phyloP scores from a whole-genome alignment of 2,797 vertebrate species.

The Acipenser transmontanus region DNA sequence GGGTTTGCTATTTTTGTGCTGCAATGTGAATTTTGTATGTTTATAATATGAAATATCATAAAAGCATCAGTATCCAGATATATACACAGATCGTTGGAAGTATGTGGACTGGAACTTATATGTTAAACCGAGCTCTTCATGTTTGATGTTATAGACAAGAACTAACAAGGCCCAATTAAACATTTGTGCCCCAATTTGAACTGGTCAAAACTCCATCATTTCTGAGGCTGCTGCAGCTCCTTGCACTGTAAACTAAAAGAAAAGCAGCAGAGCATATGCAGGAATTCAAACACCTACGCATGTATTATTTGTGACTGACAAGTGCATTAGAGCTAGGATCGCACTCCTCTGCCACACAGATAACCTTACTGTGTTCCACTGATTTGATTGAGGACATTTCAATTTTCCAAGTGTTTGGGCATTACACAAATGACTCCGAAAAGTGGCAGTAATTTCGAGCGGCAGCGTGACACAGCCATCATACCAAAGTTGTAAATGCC shows the following conservation, averaged over 20 bases:
- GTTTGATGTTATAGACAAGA: too few relatives aligned
- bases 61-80: too few relatives aligned
- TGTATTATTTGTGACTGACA: not conserved
- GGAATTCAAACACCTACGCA: not conserved
- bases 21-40: too few relatives aligned
- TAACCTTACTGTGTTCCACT: constrained; percentile 12
- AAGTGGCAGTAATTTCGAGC: constrained; percentile 10
- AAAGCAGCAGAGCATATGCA: not conserved
- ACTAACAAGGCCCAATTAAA: not conserved
- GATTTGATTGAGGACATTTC: constrained; percentile 21
- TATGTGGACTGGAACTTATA: too few relatives aligned
- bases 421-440: constrained; percentile 9
- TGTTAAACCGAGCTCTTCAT: too few relatives aligned
- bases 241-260: not conserved
- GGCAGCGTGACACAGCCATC: constrained; percentile 15
- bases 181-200: not conserved
- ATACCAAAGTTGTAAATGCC: constrained; percentile 8
- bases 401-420: constrained; percentile 19
- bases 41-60: too few relatives aligned
- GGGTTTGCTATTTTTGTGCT: too few relatives aligned
- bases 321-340: constrained; percentile 4
- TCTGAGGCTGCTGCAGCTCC: not conserved
- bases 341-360: not conserved
- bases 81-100: too few relatives aligned
- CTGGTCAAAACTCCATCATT: not conserved